These are phyloP conservation scores for Hipparchia sbordonii DNA, from an alignment of 2,888 invertebrate genomes.

Conservation along the genomic window DNA sequence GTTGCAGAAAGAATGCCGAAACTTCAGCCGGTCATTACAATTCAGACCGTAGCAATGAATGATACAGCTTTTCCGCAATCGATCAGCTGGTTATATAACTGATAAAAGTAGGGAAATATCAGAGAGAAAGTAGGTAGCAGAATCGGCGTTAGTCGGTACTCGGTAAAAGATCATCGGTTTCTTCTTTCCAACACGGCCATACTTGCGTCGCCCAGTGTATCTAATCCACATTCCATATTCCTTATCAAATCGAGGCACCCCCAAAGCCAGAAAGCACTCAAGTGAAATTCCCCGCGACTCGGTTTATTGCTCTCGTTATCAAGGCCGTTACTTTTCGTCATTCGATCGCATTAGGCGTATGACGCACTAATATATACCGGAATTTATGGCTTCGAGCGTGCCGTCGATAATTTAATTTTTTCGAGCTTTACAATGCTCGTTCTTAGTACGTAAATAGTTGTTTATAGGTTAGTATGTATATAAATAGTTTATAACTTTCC, in stretches of 20 bases:
- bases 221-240: slow-evolving; percentile 41
- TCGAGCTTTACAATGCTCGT: slow-evolving; percentile 12
- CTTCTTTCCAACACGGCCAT: background rate
- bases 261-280: slow-evolving; percentile 59
- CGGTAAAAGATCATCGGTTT: no score
- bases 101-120: no score
- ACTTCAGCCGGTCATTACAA: no score
- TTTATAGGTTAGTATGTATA: background rate
- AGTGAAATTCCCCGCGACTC: slow-evolving; percentile 67
- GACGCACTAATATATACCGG: slow-evolving; percentile 47
- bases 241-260: slow-evolving; percentile 49
- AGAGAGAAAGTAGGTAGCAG: no score
- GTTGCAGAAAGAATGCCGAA: no score
- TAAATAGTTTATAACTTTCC: background rate
- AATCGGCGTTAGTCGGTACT: no score
- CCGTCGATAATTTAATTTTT: slow-evolving; percentile 31
- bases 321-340: slow-evolving; percentile 73
- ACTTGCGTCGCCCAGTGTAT: slow-evolving; percentile 26
- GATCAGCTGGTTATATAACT: no score
- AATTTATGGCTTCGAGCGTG: slow-evolving; percentile 42
- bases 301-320: slow-evolving; percentile 78
- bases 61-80: no score
- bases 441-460: background rate
- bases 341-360: slow-evolving; percentile 77
- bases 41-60: no score